A percentile compares a stretch with the other conserved stretches of the same genome.
Evolutionary conservation across 2,888 invertebrate genomes (phyloP).

Genomic region (Callyntrura guangdongensis): DNA sequence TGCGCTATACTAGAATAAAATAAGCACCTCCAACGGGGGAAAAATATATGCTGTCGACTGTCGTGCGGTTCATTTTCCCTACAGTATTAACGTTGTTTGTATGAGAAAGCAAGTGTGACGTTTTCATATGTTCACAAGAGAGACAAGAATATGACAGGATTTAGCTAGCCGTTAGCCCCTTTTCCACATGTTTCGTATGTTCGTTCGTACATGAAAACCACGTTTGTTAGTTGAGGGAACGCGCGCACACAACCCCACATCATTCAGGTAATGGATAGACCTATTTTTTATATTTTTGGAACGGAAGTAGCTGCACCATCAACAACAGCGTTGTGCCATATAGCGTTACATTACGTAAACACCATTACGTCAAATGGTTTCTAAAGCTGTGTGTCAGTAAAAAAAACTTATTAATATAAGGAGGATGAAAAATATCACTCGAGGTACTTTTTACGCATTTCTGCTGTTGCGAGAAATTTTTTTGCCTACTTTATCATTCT

Average conservation of each 20-base stretch:
- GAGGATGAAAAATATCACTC: slow-evolving; percentile 13
- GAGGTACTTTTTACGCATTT: slow-evolving; percentile 44
- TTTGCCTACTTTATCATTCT: slow-evolving; percentile 55
- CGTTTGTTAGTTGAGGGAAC: slow-evolving; percentile 3
- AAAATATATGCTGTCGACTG: background rate
- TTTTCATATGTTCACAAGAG: background rate
- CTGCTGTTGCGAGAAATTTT: background rate
- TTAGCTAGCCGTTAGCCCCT: no score
- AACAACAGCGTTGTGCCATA: background rate
- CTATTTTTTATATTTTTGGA: slow-evolving; percentile 7
- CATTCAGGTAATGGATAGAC: slow-evolving; percentile 48
- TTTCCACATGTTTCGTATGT: no score
- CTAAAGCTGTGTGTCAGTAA: slow-evolving; percentile 24
- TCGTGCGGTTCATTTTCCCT: slow-evolving; percentile 6
- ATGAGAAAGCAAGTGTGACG: slow-evolving; percentile 18
- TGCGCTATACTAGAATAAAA: no score
- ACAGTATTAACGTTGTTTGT: slow-evolving; percentile 10
- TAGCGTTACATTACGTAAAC: background rate
- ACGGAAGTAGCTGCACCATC: slow-evolving; percentile 8
- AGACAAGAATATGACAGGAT: no score
- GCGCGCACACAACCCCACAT: background rate
- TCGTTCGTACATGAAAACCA: background rate
- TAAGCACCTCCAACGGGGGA: background rate
- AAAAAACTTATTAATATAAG: background rate
- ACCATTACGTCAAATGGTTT: slow-evolving; percentile 16